Percentiles rank a stretch among this genome's conserved stretches.
Evolutionary conservation across 2,797 vertebrate genomes (phyloP).

Genomic region (Bovichtus variegatus): DNA sequence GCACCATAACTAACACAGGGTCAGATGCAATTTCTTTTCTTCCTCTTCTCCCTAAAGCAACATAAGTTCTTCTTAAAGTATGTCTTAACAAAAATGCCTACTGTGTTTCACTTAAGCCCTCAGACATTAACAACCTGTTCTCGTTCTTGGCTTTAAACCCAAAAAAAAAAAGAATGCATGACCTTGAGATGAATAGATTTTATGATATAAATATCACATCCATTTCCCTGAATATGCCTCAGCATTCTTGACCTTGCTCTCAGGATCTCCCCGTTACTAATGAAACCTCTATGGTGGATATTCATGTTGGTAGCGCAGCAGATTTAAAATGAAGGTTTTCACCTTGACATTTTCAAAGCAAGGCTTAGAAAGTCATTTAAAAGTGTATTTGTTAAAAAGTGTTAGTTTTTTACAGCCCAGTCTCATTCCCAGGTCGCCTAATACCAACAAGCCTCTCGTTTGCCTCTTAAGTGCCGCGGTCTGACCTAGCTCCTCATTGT

Average conservation of each 20-base stretch:
- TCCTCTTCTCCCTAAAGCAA: constrained; percentile 2
- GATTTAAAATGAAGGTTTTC: constrained; percentile 14
- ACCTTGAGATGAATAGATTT: constrained; percentile 16
- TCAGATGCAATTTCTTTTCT: constrained; percentile 13
- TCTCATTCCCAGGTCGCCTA: no score
- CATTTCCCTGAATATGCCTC: constrained; percentile 9
- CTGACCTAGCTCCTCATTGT: no score
- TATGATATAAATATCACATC: constrained; percentile 14
- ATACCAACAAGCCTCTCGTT: no score
- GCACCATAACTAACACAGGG: background rate
- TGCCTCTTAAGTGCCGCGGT: no score
- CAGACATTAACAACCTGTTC: background rate
- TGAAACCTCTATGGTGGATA: constrained; percentile 10
- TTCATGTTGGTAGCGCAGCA: constrained; percentile 12
- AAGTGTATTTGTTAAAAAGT: background rate
- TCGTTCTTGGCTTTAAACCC: background rate
- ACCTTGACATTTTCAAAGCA: constrained; percentile 24
- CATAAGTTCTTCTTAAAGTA: background rate
- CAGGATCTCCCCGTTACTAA: background rate
- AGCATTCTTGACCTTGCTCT: constrained; percentile 1
- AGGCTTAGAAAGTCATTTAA: background rate
- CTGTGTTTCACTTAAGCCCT: background rate
- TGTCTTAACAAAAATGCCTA: background rate
- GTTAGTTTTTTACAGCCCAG: no score
- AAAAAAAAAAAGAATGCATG: constrained; percentile 6